Evolutionary conservation across 2,888 invertebrate species (phyloP).

Genomic region (Catonia carolina): DNA sequence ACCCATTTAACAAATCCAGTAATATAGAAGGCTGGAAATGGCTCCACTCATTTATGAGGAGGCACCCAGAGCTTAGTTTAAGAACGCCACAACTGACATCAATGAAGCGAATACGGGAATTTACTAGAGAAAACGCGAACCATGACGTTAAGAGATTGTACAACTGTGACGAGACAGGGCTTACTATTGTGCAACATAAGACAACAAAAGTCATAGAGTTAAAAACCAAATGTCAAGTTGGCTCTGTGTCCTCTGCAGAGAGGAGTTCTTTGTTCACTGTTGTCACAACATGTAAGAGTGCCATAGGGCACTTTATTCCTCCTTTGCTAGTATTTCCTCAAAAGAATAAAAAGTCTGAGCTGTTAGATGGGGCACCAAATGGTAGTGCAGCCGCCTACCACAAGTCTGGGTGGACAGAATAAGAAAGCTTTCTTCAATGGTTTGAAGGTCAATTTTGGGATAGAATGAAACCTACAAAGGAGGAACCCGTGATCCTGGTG

Average conservation of each 20-base stretch:
- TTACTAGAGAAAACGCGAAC: neutral
- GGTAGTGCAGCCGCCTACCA: constrained; percentile 34
- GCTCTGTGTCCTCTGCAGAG: too few relatives aligned
- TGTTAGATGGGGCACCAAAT: constrained; percentile 36
- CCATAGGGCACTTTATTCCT: constrained; percentile 36
- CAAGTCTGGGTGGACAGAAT: constrained; percentile 37
- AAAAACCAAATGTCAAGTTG: too few relatives aligned
- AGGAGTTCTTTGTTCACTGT: neutral
- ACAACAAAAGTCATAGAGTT: too few relatives aligned
- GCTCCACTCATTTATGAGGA: constrained; percentile 9
- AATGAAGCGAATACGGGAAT: constrained; percentile 1
- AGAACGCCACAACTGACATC: constrained; percentile 12
- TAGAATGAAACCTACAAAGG: constrained; percentile 30
- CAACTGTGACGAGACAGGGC: too few relatives aligned
- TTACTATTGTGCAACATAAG: too few relatives aligned
- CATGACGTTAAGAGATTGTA: too few relatives aligned
- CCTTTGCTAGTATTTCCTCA: constrained; percentile 38
- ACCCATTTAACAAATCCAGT: neutral
- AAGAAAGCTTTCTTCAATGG: constrained; percentile 36
- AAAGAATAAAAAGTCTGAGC: constrained; percentile 36
- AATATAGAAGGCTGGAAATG: neutral
- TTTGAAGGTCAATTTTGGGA: constrained; percentile 35
- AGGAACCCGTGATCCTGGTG: constrained; percentile 31
- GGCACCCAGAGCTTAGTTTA: constrained; percentile 11
- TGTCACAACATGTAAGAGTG: constrained; percentile 35